Evolutionary conservation across 2,113 vertebrate species (phyloP), one percentile per base, ranked within the genome.

Genomic region (Tachysurus fulvidraco): DNA sequence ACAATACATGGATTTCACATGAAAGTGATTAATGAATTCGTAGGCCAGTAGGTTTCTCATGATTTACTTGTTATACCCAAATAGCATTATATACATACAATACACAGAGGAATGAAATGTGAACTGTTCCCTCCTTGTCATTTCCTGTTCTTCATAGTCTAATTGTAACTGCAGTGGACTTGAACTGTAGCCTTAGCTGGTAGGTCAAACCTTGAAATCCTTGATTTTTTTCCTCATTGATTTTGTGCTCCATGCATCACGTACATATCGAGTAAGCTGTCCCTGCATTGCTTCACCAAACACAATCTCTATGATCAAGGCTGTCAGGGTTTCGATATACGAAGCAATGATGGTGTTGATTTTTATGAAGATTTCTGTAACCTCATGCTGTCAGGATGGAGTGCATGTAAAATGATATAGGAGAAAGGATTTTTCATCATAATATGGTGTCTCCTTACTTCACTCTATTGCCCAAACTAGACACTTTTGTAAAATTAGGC

Each of bases 211-310:
- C 73, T 76, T 50, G 46, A 46, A 74, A 54, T 62, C 73, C 44
- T 64, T 85, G 83, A 64, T 73, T 36, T 85, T 85, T 62, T 77
- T 36, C 36, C 57, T n/a, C 41, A 78, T 85, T 65, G 83, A 85
- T 85, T 78, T 64, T 52, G 73, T 60, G 44, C 46, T 78, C 73
- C 46, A 60, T 78, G 73, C 60, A 23, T 76, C 59, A 30, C 73
- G 46, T 85, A 46, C 23, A 50, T 85, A 74, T 52, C 52, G 23
- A 52, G 73, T 52, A 21, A 62, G 9, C n/a, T 78, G 73, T 64
- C 14, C 41, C 55, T 74, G 36, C 44, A n/a, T 55, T 60, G 13
- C 55, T 44, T 64, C 25, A 60, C 57, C 41, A 59, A 46, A 5
- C 14, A 19, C 0, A 16, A 52, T 12, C 55, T 46, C 28, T 23